Conservation (phyloP, 2,888 invertebrate species). For the Trilocha varians region DNA sequence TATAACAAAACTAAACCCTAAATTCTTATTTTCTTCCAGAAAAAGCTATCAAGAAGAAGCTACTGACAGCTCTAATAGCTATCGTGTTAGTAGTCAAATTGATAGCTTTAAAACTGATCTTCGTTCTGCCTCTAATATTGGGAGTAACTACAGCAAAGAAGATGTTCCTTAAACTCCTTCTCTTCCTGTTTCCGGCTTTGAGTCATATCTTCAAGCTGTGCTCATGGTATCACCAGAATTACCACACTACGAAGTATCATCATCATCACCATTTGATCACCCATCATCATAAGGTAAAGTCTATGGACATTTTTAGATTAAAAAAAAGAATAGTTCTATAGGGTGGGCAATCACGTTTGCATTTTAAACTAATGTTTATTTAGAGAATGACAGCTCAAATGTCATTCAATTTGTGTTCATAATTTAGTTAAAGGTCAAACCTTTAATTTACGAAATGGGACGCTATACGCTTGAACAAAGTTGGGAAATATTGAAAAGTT, state of each 20-base stretch:
- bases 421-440: no score
- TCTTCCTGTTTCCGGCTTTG: constrained; percentile 87
- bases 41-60: constrained; percentile 82
- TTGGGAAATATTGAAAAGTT: no score
- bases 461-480: no score
- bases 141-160: constrained; percentile 90
- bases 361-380: no score
- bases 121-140: constrained; percentile 83
- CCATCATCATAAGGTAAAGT: constrained; percentile 76
- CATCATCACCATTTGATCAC: constrained; percentile 87
- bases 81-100: constrained; percentile 84
- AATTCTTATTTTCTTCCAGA: constrained; percentile 56
- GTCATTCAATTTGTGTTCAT: no score
- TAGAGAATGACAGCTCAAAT: no score
- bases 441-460: no score
- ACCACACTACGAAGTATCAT: constrained; percentile 82
- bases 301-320: no score
- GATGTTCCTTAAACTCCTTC: constrained; percentile 82
- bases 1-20: no score
- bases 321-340: no score
- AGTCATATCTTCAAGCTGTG: constrained; percentile 89
- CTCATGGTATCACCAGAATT: constrained; percentile 84
- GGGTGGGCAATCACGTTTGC: no score
- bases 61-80: constrained; percentile 82
- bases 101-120: constrained; percentile 84